A percentile compares a stretch with the other conserved stretches of the same genome.
Evolutionary conservation across 2,797 vertebrate genomes (phyloP).

Genomic region (Parauchenoglanis ngamensis): DNA sequence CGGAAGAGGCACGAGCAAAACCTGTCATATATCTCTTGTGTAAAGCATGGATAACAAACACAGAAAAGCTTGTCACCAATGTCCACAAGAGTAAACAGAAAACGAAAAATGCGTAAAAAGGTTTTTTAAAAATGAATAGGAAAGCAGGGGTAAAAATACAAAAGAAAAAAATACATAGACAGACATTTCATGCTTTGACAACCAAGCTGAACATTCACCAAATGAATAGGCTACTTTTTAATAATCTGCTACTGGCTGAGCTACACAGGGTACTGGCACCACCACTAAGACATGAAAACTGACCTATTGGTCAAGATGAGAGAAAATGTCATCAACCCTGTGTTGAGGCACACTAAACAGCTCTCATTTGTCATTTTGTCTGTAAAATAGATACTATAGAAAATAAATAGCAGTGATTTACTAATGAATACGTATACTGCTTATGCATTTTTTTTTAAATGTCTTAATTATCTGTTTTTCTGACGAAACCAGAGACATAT

Average conservation of each 20-base stretch:
- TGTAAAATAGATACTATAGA: constrained; percentile 40
- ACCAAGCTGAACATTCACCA: constrained; percentile 57
- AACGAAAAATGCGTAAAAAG: constrained; percentile 30
- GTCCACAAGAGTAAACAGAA: constrained; percentile 71
- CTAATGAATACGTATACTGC: constrained; percentile 50
- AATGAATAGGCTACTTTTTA: constrained; percentile 71
- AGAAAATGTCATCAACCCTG: constrained; percentile 58
- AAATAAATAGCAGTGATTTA: constrained; percentile 54
- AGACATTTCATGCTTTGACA: constrained; percentile 63
- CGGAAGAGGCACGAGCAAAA: constrained; percentile 66
- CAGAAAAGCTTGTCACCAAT: constrained; percentile 19
- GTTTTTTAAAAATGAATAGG: constrained; percentile 54
- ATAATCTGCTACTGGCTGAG: constrained; percentile 72
- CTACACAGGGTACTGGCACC: constrained; percentile 67
- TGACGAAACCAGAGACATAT: constrained; percentile 62
- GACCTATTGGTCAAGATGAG: constrained; percentile 67
- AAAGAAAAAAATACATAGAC: constrained; percentile 2
- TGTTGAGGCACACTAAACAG: constrained; percentile 25
- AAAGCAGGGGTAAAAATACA: constrained; percentile 55
- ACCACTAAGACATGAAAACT: constrained; percentile 63
- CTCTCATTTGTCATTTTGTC: constrained; percentile 39
- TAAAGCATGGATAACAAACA: constrained; percentile 73
- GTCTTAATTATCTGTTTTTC: constrained; percentile 14
- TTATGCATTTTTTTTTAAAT: constrained; percentile 36
- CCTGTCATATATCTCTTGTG: constrained; percentile 70